Percentiles rank a stretch among this genome's conserved stretches.
Evolutionary conservation across 2,797 vertebrate genomes (phyloP).

Genomic region (Echiichthys vipera): DNA sequence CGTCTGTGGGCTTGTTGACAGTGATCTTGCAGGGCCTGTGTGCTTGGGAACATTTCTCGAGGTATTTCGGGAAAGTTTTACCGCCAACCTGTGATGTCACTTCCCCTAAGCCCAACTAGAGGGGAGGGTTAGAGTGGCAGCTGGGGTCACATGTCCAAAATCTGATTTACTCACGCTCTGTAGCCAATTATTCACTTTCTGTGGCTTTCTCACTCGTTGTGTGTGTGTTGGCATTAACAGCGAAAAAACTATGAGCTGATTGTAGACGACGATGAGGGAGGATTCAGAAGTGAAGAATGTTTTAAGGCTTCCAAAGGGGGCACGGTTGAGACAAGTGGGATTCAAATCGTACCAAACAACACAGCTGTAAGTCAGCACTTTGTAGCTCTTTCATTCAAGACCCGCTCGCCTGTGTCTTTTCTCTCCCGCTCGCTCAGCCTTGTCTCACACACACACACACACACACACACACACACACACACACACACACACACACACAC

Average conservation of each 20-base stretch:
- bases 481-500: slow-evolving; percentile 5
- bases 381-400: slow-evolving; percentile 61
- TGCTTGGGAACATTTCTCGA: slow-evolving; percentile 27
- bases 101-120: slow-evolving; percentile 38
- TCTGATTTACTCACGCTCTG: slow-evolving; percentile 38
- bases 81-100: slow-evolving; percentile 58
- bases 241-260: slow-evolving; percentile 37
- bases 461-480: not conserved
- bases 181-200: slow-evolving; percentile 30
- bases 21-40: slow-evolving; percentile 25
- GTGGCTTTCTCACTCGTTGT: not conserved
- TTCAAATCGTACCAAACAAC: slow-evolving; percentile 45
- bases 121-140: not conserved
- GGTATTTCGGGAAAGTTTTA: slow-evolving; percentile 34
- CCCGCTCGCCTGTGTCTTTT: slow-evolving; percentile 4
- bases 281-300: slow-evolving; percentile 60
- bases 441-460: slow-evolving; percentile 16
- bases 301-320: slow-evolving; percentile 33
- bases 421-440: slow-evolving; percentile 36
- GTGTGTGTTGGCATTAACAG: slow-evolving; percentile 22
- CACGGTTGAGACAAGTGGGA: slow-evolving; percentile 45
- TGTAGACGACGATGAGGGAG: slow-evolving; percentile 27
- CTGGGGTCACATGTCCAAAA: slow-evolving; percentile 32
- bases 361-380: slow-evolving; percentile 39
- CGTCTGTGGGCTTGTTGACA: slow-evolving; percentile 43